Evolutionary conservation across 2,797 vertebrate genomes (phyloP), one percentile per base, ranked within the genome.

Genomic region (Brachyalestes nurse): DNA sequence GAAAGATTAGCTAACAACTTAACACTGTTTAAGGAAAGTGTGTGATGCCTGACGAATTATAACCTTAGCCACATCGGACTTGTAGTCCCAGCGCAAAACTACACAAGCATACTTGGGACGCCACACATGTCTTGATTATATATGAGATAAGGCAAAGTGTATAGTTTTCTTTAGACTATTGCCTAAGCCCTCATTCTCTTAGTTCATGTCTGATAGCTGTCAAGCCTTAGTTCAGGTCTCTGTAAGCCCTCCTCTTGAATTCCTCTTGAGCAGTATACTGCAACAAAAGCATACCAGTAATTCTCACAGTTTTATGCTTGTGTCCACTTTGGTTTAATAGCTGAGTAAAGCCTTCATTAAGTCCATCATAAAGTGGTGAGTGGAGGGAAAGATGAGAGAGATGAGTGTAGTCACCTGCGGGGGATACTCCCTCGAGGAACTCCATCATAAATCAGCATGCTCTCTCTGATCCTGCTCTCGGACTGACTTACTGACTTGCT

Each of bases 351-450:
- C 53, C 49, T 72, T 73, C 74, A 74, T 84, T 67, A 84, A 62
- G 45, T 47, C 62, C 40, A 51, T 80, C 74, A 84, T 84, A 84
- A 84, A 84, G 78, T 80, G 69, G 69, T 77, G 53, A 74, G 75
- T 72, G 62, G 55, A 34, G 6, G 62, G 62, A 49, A 67, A 77
- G 69, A 80, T 80, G 69, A 84, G 74, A 84, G 82, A 64, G 77
- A 49, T 51, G 49, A 80, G 57, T 25, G 21, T 61, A 55, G 73
- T 51, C 66, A 72, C 82, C 72, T 83, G 72, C 69, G 61, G 78
- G 62, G 58, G 75, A 77, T 55, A 72, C 47, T 81, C 73, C 66
- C 75, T n/a, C 40, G n/a, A 81, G 67, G 74, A 71, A 64, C 73
- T 45, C 12, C 12, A 47, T 23, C 74, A 65, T 81, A 81, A 81